phyloP scores from a whole-genome alignment of 2,113 vertebrate genomes.

The Origma solitaria region DNA sequence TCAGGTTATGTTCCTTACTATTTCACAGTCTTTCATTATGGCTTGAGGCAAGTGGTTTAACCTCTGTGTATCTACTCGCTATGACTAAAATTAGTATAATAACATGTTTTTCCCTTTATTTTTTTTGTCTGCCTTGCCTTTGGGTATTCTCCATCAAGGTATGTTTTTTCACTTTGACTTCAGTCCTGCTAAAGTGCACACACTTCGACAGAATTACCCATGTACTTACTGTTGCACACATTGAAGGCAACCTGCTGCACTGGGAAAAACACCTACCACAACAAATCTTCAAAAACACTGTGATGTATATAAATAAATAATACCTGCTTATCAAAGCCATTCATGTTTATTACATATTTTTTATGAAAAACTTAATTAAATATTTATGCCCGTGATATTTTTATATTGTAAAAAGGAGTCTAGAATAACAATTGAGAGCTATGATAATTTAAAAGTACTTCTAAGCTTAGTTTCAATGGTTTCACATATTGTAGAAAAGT shows the following conservation, averaged over 20 bases:
- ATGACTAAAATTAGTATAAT: slow-evolving; percentile 26
- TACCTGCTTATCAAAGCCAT: background rate
- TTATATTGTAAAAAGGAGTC: background rate
- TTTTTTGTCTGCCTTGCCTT: slow-evolving; percentile 20
- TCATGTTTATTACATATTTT: background rate
- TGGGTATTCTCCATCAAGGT: slow-evolving; percentile 24
- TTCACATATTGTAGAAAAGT: background rate
- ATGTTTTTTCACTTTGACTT: slow-evolving; percentile 45
- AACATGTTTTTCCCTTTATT: background rate
- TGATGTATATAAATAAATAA: background rate
- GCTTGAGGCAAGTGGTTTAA: slow-evolving; percentile 20
- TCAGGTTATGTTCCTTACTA: background rate
- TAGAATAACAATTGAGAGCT: background rate
- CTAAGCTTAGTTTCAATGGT: background rate
- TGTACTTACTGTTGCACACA: background rate
- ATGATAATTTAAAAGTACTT: background rate
- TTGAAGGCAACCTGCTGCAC: background rate
- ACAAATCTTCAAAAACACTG: background rate
- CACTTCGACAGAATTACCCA: background rate
- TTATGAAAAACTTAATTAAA: background rate
- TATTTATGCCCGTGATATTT: background rate
- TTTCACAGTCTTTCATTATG: background rate
- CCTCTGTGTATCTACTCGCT: slow-evolving; percentile 17
- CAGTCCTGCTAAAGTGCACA: background rate
- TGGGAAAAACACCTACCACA: background rate